These are phyloP conservation scores for Ornithorhynchus anatinus DNA, from an alignment of 2,113 vertebrate species.

Conservation along the genomic window DNA sequence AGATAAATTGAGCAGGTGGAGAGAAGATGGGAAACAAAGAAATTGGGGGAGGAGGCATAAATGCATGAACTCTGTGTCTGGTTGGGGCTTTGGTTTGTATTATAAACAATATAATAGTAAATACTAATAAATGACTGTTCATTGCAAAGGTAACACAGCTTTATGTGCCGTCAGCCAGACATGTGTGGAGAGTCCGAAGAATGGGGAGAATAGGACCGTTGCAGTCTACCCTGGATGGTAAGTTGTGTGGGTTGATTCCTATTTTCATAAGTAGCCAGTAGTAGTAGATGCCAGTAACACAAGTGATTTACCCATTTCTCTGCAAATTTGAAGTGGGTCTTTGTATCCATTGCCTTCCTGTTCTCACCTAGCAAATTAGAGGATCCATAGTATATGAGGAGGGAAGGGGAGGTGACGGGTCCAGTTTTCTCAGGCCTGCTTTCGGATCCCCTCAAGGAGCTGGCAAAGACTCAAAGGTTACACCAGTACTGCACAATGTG, in stretches of 20 bases:
- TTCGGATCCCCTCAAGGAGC: no score
- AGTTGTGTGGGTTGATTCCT: constrained; percentile 20
- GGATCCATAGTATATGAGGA: background rate
- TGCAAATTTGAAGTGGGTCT: background rate
- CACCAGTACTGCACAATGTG: no score
- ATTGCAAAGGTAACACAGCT: constrained; percentile 90
- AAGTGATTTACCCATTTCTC: background rate
- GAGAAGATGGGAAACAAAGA: background rate
- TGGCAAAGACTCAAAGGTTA: no score
- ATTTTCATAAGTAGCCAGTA: background rate
- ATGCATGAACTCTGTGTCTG: no score
- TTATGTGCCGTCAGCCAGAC: constrained; percentile 92
- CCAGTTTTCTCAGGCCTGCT: no score
- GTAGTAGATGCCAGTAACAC: background rate
- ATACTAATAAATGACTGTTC: no score
- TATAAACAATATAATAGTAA: no score
- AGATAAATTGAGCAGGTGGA: accelerated
- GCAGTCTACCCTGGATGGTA: constrained; percentile 95
- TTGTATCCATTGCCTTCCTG: background rate
- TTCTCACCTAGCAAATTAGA: background rate
- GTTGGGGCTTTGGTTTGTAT: no score
- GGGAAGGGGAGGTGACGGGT: background rate
- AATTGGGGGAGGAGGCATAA: no score
- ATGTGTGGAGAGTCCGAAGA: constrained; percentile 90
- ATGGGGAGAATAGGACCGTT: constrained; percentile 96